phyloP scores from a whole-genome alignment of 2,888 invertebrate species.

The Orchesellides sinensis region DNA sequence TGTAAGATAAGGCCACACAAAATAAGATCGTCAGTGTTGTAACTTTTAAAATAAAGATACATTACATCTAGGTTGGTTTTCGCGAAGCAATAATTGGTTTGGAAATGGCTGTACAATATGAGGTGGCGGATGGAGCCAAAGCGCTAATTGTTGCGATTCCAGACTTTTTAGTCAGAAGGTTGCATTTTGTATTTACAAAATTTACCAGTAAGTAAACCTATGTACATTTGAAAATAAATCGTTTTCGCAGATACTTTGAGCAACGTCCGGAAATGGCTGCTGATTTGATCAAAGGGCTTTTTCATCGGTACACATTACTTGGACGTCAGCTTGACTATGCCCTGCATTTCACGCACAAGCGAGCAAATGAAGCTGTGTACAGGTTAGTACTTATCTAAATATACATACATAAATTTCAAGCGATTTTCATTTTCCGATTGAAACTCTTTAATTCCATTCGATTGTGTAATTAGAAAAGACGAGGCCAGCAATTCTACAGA shows the following conservation, averaged over 20 bases:
- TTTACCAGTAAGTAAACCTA: not conserved
- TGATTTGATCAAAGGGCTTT: not conserved
- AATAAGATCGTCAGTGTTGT: too few relatives aligned
- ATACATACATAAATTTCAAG: too few relatives aligned
- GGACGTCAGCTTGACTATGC: conserved; percentile 26
- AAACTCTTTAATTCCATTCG: not conserved
- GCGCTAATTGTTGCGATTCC: conserved; percentile 43
- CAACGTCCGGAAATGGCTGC: conserved; percentile 6
- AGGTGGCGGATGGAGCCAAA: conserved; percentile 50
- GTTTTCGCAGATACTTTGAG: conserved; percentile 25
- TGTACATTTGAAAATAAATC: too few relatives aligned
- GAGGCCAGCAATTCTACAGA: not conserved
- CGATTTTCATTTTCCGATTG: too few relatives aligned
- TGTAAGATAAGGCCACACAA: too few relatives aligned
- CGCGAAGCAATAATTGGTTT: conserved; percentile 41
- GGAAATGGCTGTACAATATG: conserved; percentile 31
- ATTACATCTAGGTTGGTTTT: conserved; percentile 33
- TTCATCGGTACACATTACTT: conserved; percentile 20
- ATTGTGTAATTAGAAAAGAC: not conserved
- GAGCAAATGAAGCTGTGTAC: conserved; percentile 38
- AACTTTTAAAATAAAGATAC: not conserved
- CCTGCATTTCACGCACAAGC: conserved; percentile 2
- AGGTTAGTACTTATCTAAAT: conserved; percentile 23
- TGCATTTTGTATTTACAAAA: not conserved
- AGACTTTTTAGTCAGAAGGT: conserved; percentile 18